A percentile compares a stretch with the other conserved stretches of the same genome.
These are phyloP conservation scores for Cyphomyrmex costatus DNA, from an alignment of 1,140 invertebrate genomes.

Conservation along the genomic window DNA sequence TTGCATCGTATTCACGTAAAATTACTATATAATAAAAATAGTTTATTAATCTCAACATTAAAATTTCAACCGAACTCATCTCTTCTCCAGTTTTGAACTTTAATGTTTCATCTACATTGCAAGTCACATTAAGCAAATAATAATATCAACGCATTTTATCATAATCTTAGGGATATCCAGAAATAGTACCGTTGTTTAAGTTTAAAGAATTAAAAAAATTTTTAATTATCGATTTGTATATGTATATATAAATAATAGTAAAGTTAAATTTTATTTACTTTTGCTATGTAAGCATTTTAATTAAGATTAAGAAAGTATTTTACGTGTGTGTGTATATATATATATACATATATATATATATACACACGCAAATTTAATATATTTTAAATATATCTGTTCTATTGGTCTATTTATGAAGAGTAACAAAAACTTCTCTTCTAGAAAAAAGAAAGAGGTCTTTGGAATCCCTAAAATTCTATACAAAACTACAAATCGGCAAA, in stretches of 20 bases:
- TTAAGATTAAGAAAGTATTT: conserved; percentile 4
- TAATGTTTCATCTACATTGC: conserved; percentile 4
- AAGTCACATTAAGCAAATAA: neutral
- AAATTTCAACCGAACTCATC: conserved; percentile 1
- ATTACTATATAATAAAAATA: conserved; percentile 30
- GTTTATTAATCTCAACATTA: conserved; percentile 29
- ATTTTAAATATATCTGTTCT: neutral
- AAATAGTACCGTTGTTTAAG: neutral
- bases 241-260: neutral
- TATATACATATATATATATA: too few relatives aligned
- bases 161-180: conserved; percentile 12
- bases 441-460: neutral
- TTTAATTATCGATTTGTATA: neutral
- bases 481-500: neutral
- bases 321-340: too few relatives aligned
- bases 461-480: conserved; percentile 23
- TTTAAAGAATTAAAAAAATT: neutral
- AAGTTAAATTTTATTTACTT: neutral
- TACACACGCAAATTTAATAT: neutral
- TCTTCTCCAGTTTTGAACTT: neutral
- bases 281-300: neutral
- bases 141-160: conserved; percentile 30
- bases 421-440: neutral
- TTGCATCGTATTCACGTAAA: neutral
- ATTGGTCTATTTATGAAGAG: neutral